These are phyloP conservation scores for Poliocrania exsul DNA, from an alignment of 2,797 vertebrate species.

Conservation along the genomic window DNA sequence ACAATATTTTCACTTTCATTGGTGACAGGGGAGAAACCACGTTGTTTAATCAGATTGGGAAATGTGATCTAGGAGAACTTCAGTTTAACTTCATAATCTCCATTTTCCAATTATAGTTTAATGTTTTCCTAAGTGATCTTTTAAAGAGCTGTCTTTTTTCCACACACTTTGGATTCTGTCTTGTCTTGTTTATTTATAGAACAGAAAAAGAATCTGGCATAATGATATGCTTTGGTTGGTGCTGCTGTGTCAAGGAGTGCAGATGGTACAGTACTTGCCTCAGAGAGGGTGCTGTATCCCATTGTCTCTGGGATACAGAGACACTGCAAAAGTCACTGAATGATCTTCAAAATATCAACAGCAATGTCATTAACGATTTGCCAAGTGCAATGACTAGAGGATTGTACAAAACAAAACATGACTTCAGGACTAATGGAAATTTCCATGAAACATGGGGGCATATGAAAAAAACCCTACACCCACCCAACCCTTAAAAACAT, in stretches of 20 bases:
- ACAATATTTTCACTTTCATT: neutral
- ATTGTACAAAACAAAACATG: neutral
- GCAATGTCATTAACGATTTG: constrained; percentile 17
- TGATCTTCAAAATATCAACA: neutral
- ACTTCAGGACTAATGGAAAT: neutral
- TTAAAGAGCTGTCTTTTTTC: neutral
- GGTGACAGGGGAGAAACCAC: neutral
- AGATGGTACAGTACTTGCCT: neutral
- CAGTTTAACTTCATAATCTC: neutral
- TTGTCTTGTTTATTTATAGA: neutral
- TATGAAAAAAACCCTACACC: neutral
- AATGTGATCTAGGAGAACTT: neutral
- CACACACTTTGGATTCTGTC: neutral
- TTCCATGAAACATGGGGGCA: neutral
- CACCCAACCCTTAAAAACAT: neutral
- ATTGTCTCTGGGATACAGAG: neutral
- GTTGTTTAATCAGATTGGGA: neutral
- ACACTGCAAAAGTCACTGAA: neutral
- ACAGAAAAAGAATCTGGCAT: neutral
- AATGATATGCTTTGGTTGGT: neutral
- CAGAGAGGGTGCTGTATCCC: neutral
- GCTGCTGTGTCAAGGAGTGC: neutral
- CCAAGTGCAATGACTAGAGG: neutral
- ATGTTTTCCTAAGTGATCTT: neutral
- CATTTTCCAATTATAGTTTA: neutral